Evolutionary conservation across 2,113 vertebrate species (phyloP).

Genomic region (Bambusicola thoracicus): DNA sequence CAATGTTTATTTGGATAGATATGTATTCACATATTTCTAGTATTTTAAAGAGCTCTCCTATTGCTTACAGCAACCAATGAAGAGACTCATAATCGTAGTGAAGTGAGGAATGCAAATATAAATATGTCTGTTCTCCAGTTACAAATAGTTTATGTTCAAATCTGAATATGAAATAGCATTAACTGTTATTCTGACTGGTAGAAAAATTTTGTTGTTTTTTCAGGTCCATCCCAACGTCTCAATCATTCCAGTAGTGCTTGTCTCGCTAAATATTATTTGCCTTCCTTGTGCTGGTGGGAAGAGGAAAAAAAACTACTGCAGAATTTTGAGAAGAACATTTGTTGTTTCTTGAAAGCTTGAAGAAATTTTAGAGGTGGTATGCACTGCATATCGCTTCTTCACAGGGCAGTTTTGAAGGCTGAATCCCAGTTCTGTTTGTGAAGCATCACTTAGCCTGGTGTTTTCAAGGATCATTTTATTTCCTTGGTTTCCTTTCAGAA

Average conservation of each 20-base stretch:
- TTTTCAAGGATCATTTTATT: background rate
- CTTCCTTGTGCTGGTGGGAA: background rate
- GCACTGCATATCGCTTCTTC: background rate
- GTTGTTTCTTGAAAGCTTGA: background rate
- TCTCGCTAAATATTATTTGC: background rate
- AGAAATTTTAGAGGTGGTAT: background rate
- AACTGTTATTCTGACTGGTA: background rate
- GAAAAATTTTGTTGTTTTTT: background rate
- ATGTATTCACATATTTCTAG: conserved; percentile 4
- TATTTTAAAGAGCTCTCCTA: conserved; percentile 16
- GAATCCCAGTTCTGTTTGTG: background rate
- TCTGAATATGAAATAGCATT: background rate
- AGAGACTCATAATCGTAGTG: background rate
- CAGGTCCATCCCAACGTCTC: background rate
- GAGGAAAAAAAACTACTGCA: background rate
- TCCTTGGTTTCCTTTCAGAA: background rate
- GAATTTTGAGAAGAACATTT: background rate
- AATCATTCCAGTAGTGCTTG: background rate
- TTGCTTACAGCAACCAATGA: background rate
- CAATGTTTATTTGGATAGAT: conserved; percentile 34
- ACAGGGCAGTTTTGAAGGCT: background rate
- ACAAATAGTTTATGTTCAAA: background rate
- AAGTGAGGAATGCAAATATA: background rate
- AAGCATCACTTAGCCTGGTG: background rate
- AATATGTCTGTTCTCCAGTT: background rate